Evolutionary conservation across 2,113 vertebrate species (phyloP).

Genomic region (Poecilia latipinna): DNA sequence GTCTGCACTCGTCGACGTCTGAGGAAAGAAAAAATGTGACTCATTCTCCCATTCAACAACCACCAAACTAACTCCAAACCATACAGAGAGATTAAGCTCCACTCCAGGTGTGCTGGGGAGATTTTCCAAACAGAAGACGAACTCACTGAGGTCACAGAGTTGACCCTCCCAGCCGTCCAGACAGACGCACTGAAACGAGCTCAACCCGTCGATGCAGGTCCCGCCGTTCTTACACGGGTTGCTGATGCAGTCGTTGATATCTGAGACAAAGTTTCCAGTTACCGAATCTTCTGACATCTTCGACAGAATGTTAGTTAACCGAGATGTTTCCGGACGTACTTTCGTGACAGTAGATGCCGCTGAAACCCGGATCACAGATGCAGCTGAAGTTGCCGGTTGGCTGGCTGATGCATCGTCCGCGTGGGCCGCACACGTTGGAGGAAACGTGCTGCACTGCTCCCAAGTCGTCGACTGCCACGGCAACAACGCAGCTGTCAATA

Average conservation of each 20-base stretch:
- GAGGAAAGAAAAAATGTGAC: constrained; percentile 11
- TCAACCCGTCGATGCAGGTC: constrained; percentile 92
- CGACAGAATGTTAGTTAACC: background rate
- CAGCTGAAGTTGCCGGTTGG: constrained; percentile 93
- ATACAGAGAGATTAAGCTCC: background rate
- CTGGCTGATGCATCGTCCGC: constrained; percentile 89
- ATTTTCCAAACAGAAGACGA: background rate
- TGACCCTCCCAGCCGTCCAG: constrained; percentile 95
- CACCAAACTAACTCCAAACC: background rate
- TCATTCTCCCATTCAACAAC: background rate
- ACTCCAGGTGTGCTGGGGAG: background rate
- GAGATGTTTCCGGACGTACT: constrained; percentile 79
- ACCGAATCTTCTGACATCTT: too few relatives aligned
- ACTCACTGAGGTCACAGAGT: constrained; percentile 92
- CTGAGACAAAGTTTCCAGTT: constrained; percentile 67
- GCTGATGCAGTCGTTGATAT: constrained; percentile 91
- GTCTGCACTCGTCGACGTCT: constrained; percentile 95
- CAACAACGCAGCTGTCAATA: constrained; percentile 93
- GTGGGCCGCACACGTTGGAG: constrained; percentile 90
- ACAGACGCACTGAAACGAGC: constrained; percentile 93
- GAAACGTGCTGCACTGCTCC: constrained; percentile 81
- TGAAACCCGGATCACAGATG: constrained; percentile 90
- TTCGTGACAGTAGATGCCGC: constrained; percentile 94
- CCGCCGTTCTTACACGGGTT: constrained; percentile 91
- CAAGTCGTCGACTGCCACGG: constrained; percentile 83